These are phyloP conservation scores for Aphaenogaster rudis DNA, from an alignment of 1,140 invertebrate species.

Conservation along the genomic window DNA sequence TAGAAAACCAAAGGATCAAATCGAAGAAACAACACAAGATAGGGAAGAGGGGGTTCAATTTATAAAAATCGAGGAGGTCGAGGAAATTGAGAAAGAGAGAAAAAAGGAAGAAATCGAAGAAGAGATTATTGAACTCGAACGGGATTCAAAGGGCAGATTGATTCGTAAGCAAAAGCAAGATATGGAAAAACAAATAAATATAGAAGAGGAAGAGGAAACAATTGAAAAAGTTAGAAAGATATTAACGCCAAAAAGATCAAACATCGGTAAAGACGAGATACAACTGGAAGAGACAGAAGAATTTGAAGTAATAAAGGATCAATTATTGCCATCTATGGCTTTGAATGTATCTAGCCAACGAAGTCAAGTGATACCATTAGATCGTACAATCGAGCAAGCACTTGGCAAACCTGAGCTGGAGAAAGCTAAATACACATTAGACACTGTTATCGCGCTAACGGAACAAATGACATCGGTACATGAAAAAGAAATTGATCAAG, in stretches of 20 bases:
- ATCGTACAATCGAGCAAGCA: constrained; percentile 87
- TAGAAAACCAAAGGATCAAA: constrained; percentile 81
- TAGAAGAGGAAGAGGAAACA: constrained; percentile 74
- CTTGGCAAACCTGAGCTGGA: constrained; percentile 83
- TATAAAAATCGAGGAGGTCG: constrained; percentile 78
- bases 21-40: constrained; percentile 79
- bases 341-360: constrained; percentile 84
- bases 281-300: constrained; percentile 85
- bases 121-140: constrained; percentile 84
- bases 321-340: constrained; percentile 75
- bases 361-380: constrained; percentile 87
- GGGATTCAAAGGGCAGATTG: constrained; percentile 79
- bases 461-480: constrained; percentile 86
- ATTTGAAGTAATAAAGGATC: constrained; percentile 79
- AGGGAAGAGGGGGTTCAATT: constrained; percentile 83
- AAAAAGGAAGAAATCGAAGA: constrained; percentile 78
- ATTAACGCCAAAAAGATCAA: constrained; percentile 79
- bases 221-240: constrained; percentile 72
- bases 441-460: constrained; percentile 87
- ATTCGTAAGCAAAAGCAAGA: constrained; percentile 81
- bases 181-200: constrained; percentile 75
- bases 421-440: constrained; percentile 87
- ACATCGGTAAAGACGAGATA: constrained; percentile 79
- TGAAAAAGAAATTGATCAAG: constrained; percentile 88
- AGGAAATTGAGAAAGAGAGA: constrained; percentile 71